These are phyloP conservation scores for Threskiornis aethiopicus DNA, from an alignment of 2,797 vertebrate genomes.

Conservation along the genomic window DNA sequence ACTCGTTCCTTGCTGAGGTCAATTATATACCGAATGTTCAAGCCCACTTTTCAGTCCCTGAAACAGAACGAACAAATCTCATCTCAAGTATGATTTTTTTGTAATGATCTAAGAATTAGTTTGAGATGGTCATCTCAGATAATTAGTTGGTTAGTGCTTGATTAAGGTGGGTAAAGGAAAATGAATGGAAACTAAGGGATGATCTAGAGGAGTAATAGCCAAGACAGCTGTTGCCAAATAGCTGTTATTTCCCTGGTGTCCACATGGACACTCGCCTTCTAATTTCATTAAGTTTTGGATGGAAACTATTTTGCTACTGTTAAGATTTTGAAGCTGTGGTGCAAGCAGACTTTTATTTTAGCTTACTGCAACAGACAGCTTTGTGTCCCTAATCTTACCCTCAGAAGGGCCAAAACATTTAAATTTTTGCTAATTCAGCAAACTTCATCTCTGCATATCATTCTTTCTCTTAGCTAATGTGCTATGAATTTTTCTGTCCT, in stretches of 20 bases:
- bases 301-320: neutral
- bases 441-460: neutral
- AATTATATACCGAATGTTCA: conserved; percentile 5
- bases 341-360: neutral
- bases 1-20: neutral
- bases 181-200: neutral
- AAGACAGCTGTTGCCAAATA: conserved; percentile 4
- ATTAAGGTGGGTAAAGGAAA: neutral
- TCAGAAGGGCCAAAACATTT: neutral
- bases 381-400: neutral
- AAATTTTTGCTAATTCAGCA: neutral
- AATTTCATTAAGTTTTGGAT: conserved; percentile 7
- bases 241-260: neutral
- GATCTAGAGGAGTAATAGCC: neutral
- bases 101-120: conserved; percentile 14
- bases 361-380: neutral
- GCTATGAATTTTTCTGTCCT: neutral
- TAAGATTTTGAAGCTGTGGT: neutral
- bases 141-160: neutral
- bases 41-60: conserved; percentile 28
- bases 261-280: neutral
- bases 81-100: conserved; percentile 16
- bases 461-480: neutral
- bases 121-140: conserved; percentile 34
- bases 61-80: conserved; percentile 26